A percentile compares a stretch with the other conserved stretches of the same genome.
These are phyloP conservation scores for Scaptomyza tumidula DNA, from an alignment of 2,888 invertebrate genomes.

Conservation along the genomic window DNA sequence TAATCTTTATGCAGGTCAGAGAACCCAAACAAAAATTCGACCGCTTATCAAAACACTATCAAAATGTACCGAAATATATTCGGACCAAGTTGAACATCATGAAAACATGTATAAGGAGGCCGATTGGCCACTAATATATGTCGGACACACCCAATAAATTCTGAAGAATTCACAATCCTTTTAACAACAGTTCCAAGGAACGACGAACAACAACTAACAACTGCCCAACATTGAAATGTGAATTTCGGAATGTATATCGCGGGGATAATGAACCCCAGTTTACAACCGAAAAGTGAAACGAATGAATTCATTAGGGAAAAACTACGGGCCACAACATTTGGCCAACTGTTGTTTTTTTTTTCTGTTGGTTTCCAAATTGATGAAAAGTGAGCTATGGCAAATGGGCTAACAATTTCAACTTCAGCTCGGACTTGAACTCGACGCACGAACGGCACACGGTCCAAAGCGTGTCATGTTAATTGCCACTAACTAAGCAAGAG, in stretches of 20 bases:
- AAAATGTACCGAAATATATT: constrained; percentile 48
- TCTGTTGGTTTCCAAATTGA: constrained; percentile 47
- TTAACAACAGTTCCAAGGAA: constrained; percentile 56
- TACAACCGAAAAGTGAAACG: constrained; percentile 73
- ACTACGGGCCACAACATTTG: constrained; percentile 56
- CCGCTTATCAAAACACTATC: constrained; percentile 74
- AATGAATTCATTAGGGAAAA: constrained; percentile 79
- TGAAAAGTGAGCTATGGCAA: constrained; percentile 63
- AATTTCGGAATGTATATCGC: constrained; percentile 34
- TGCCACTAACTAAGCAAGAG: constrained; percentile 75
- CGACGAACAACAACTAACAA: constrained; percentile 42
- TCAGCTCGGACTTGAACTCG: constrained; percentile 6
- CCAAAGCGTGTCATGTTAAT: constrained; percentile 82
- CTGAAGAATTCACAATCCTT: constrained; percentile 73
- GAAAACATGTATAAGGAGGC: constrained; percentile 8
- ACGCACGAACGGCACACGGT: constrained; percentile 71
- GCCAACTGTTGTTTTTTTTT: constrained; percentile 65
- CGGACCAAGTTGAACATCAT: constrained; percentile 17
- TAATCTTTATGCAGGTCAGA: constrained; percentile 42
- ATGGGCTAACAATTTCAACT: constrained; percentile 12
- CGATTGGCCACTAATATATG: constrained; percentile 57
- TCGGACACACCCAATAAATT: constrained; percentile 80
- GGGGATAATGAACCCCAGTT: constrained; percentile 75
- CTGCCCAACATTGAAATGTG: constrained; percentile 42
- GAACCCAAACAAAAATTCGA: constrained; percentile 35